Evolutionary conservation across 2,797 vertebrate species (phyloP), one percentile per base, ranked within the genome.

Genomic region (Mionectes olivaceus): DNA sequence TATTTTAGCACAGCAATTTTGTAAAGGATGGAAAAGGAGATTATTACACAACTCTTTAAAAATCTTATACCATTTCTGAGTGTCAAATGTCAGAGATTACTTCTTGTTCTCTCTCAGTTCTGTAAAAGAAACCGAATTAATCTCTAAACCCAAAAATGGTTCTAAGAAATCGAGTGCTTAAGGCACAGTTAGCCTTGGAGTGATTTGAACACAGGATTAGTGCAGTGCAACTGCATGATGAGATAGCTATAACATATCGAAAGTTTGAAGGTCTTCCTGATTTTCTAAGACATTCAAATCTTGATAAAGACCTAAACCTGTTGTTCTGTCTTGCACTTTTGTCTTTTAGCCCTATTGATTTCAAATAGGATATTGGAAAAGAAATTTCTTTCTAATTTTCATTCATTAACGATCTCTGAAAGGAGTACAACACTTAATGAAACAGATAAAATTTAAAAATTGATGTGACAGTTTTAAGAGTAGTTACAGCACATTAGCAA

Each of bases 231-330:
- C 39, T 50, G 64, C 18, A 30, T 5, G 37, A 50, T 47, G 35
- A 53, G 71, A 61, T 12, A 76, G 7, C 32, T 28, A 0, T 5
- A 41, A 59, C 1, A 0, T 11, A 32, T 27, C 14, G 32, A 57
- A 59, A 74, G 12, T 32, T 35, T 18, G 41, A 57, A 55, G 46
- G 37, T 28, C 30, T 69, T 25, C 19, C 27, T 17, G 39, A 16
- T 56, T 55, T 60, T 11, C 56, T 41, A 52, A 33, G 35, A 22
- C 24, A 10, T 65, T 81, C 10, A 53, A 27, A 82, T 9, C 24
- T 43, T 46, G 33, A 11, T 10, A 10, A 71, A 75, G 68, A 67
- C 59, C 47, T 17, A 50, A 74, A 50, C 16, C 4, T 33, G 10
- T 23, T 68, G 6, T 9, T 73, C 41, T 55, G 43, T 7, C 16